Percentiles rank a stretch among this genome's conserved stretches.
phyloP scores from a whole-genome alignment of 2,888 invertebrate species.

The Sipunculus nudus region DNA sequence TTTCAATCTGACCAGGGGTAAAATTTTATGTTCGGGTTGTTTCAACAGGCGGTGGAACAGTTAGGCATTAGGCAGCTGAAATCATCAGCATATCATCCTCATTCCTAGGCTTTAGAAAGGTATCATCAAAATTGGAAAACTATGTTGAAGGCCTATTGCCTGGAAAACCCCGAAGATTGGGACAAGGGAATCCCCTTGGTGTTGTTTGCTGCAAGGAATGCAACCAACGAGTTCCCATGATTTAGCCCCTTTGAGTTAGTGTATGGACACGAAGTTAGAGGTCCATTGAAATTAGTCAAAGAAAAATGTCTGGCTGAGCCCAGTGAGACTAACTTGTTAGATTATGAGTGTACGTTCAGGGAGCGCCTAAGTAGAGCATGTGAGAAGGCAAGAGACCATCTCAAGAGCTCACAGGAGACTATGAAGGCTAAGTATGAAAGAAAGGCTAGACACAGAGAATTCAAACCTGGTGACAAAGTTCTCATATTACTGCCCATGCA shows the following conservation, averaged over 20 bases:
- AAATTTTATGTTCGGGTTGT: too few species aligned
- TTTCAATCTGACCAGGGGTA: too few species aligned
- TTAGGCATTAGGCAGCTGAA: too few species aligned
- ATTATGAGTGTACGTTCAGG: slow-evolving; percentile 5
- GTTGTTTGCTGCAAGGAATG: slow-evolving; percentile 10
- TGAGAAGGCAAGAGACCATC: slow-evolving; percentile 1
- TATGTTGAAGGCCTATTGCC: neutral
- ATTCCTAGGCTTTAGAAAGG: neutral
- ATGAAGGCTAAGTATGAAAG: slow-evolving; percentile 12
- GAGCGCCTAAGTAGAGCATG: neutral
- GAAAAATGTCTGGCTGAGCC: slow-evolving; percentile 2
- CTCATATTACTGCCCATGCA: slow-evolving; percentile 6
- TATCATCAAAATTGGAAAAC: neutral
- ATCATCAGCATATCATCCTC: neutral
- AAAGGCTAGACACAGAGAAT: neutral
- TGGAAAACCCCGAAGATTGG: neutral
- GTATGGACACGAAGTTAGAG: slow-evolving; percentile 9
- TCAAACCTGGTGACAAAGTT: slow-evolving; percentile 8
- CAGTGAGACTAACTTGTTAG: neutral
- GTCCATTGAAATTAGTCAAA: slow-evolving; percentile 10
- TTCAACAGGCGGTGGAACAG: too few species aligned
- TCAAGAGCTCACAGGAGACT: neutral
- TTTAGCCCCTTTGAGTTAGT: slow-evolving; percentile 15
- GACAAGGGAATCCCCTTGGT: neutral
- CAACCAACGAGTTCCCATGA: slow-evolving; percentile 3